These are phyloP conservation scores for Macrotus californicus DNA, from an alignment of 2,113 vertebrate species.

Conservation along the genomic window DNA sequence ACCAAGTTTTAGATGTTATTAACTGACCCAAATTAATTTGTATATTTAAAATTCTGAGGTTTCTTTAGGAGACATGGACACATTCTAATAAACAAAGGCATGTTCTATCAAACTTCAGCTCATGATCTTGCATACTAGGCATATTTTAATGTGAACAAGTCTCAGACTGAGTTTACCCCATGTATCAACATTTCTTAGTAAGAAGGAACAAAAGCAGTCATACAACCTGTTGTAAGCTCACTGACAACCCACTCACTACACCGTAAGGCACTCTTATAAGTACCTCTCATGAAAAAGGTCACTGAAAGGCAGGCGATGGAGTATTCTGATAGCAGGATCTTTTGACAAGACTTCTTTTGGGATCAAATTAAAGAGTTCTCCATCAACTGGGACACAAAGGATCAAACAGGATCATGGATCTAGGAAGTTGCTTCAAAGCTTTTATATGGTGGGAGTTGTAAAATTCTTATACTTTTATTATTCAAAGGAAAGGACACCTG, in stretches of 20 bases:
- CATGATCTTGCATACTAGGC: neutral
- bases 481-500: neutral
- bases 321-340: neutral
- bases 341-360: neutral
- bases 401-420: neutral
- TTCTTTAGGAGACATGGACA: neutral
- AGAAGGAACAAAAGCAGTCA: neutral
- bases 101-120: neutral
- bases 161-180: neutral
- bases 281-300: neutral
- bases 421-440: neutral
- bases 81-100: neutral
- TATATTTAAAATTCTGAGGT: neutral
- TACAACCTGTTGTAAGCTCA: neutral
- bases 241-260: neutral
- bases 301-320: neutral
- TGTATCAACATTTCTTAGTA: neutral
- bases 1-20: neutral
- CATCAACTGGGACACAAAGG: neutral
- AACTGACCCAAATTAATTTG: neutral
- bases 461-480: neutral
- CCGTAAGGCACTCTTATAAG: neutral
- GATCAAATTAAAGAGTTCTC: neutral
- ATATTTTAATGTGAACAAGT: neutral
- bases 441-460: neutral